A percentile compares a stretch with the other conserved stretches of the same genome.
These are phyloP conservation scores for Myrmecobius fasciatus DNA, from an alignment of 2,113 vertebrate genomes.

Conservation along the genomic window DNA sequence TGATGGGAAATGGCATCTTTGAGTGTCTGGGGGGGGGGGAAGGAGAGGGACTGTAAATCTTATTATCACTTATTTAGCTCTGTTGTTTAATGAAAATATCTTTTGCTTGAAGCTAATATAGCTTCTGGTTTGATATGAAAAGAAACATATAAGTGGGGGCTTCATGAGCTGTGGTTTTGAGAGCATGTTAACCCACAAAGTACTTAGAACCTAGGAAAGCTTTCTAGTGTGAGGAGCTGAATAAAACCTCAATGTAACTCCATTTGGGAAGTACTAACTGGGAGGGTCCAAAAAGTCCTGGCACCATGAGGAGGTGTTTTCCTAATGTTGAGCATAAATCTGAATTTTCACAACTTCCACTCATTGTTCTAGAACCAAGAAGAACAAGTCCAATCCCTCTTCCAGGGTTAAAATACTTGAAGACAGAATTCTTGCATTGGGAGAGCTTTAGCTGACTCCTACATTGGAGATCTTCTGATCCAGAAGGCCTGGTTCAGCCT, in stretches of 20 bases:
- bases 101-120: background rate
- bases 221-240: background rate
- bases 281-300: background rate
- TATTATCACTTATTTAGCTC: background rate
- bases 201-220: background rate
- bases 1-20: background rate
- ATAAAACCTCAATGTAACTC: background rate
- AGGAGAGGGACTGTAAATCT: background rate
- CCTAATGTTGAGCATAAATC: background rate
- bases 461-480: background rate
- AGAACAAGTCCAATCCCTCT: background rate
- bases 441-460: background rate
- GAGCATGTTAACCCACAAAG: background rate
- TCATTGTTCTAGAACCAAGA: background rate
- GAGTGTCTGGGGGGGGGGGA: background rate
- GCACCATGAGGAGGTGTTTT: background rate
- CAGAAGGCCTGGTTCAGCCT: background rate
- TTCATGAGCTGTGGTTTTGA: background rate
- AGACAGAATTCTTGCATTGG: background rate
- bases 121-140: background rate
- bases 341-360: background rate
- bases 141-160: background rate
- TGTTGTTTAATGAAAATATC: background rate
- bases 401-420: background rate
- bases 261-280: background rate